Percentiles rank a stretch among this genome's conserved stretches.
Evolutionary conservation across 2,797 vertebrate species (phyloP).

Genomic region (Epinephelus awoara): DNA sequence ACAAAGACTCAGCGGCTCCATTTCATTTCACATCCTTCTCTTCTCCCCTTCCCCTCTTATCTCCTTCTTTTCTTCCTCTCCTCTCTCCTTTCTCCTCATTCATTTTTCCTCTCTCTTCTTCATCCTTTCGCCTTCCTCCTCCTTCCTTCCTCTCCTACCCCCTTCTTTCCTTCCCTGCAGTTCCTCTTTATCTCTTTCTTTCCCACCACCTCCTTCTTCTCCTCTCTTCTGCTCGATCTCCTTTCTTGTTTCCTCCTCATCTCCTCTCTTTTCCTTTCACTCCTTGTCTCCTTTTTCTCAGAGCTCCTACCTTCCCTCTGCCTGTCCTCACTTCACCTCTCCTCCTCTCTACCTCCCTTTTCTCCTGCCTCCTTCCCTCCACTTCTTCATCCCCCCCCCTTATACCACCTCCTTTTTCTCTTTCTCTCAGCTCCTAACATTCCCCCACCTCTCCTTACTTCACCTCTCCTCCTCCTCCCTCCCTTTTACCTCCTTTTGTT

Average conservation of each 20-base stretch:
- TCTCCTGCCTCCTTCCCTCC: neutral
- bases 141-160: too few species aligned
- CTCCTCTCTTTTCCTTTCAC: neutral
- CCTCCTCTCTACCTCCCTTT: neutral
- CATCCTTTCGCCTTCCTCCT: neutral
- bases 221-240: neutral
- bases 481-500: neutral
- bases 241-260: neutral
- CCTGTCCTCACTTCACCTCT: too few species aligned
- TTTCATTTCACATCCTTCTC: neutral
- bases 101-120: too few species aligned
- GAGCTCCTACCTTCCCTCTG: neutral
- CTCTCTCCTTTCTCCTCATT: too few species aligned
- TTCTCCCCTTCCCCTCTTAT: neutral
- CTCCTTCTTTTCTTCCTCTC: neutral
- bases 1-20: slow-evolving; percentile 1
- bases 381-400: too few species aligned
- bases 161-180: neutral
- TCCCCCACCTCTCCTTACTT: neutral
- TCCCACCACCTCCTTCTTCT: too few species aligned
- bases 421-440: too few species aligned
- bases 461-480: neutral
- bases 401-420: neutral
- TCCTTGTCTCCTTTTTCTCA: neutral
- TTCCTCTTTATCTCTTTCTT: neutral